Conservation (phyloP, 2,888 invertebrate genomes). For the Microplitis deprimator region DNA sequence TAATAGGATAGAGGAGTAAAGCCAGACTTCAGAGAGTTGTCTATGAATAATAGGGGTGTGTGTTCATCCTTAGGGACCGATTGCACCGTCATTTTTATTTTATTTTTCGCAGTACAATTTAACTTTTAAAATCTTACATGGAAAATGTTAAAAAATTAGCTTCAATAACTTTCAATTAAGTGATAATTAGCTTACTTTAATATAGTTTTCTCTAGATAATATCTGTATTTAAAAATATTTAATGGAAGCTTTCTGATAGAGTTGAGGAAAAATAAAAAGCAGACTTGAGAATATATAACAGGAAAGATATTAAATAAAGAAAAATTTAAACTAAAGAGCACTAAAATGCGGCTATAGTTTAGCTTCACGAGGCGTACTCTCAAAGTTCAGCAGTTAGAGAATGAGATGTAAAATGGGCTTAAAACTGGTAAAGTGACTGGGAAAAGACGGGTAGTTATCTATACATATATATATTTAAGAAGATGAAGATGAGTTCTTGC, state of each 20-base stretch:
- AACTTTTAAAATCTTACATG: not conserved
- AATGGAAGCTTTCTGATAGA: not conserved
- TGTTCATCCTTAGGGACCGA: slow-evolving; percentile 16
- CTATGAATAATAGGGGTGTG: slow-evolving; percentile 20
- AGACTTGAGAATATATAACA: slow-evolving; percentile 25
- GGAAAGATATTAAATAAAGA: slow-evolving; percentile 15
- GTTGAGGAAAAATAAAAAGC: slow-evolving; percentile 28
- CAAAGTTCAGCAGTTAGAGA: slow-evolving; percentile 30
- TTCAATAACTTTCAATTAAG: not conserved
- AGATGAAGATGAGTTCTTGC: not conserved
- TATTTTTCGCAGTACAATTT: slow-evolving; percentile 27
- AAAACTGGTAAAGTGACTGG: slow-evolving; percentile 41
- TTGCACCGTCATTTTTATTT: slow-evolving; percentile 32
- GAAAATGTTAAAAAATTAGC: not conserved
- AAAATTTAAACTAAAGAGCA: slow-evolving; percentile 26
- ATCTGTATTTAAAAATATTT: too few relatives aligned
- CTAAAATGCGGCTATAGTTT: slow-evolving; percentile 25
- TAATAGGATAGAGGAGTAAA: slow-evolving; percentile 5
- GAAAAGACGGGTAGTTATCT: slow-evolving; percentile 13
- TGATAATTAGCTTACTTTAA: too few relatives aligned
- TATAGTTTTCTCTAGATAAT: too few relatives aligned
- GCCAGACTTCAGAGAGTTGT: not conserved
- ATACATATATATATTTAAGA: slow-evolving; percentile 16
- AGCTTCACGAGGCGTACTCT: slow-evolving; percentile 30
- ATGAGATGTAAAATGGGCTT: slow-evolving; percentile 58